These are phyloP conservation scores for Drosophila meridionalis DNA, from an alignment of 2,888 invertebrate species.

Conservation along the genomic window DNA sequence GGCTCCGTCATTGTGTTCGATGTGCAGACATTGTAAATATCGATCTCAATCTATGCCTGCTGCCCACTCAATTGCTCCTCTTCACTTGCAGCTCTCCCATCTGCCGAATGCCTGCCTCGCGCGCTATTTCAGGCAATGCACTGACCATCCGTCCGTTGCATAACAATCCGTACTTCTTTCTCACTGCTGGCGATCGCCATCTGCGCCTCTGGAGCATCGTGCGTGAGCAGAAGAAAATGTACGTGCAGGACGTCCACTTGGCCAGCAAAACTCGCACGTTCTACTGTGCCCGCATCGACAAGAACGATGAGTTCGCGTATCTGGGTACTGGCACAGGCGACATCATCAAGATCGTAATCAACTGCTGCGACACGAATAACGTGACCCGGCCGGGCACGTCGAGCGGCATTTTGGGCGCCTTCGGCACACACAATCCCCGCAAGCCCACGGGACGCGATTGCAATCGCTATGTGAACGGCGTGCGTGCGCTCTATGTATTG, in stretches of 20 bases:
- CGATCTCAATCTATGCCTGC: neutral
- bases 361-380: slow-evolving; percentile 84
- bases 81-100: slow-evolving; percentile 86
- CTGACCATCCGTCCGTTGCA: slow-evolving; percentile 86
- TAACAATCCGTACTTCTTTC: slow-evolving; percentile 88
- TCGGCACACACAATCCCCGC: slow-evolving; percentile 84
- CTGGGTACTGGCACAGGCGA: slow-evolving; percentile 94
- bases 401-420: slow-evolving; percentile 86
- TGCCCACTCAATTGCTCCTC: neutral
- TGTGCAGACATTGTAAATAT: slow-evolving; percentile 86
- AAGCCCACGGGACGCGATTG: slow-evolving; percentile 84
- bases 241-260: slow-evolving; percentile 90
- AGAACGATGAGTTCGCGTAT: slow-evolving; percentile 90
- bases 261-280: slow-evolving; percentile 92
- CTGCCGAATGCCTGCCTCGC: slow-evolving; percentile 87
- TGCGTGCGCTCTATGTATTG: slow-evolving; percentile 88
- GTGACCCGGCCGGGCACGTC: slow-evolving; percentile 64
- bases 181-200: slow-evolving; percentile 91
- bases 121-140: slow-evolving; percentile 90
- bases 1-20: slow-evolving; percentile 95
- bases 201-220: slow-evolving; percentile 91
- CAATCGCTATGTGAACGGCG: slow-evolving; percentile 85
- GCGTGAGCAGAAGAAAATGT: slow-evolving; percentile 89
- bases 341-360: slow-evolving; percentile 84
- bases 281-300: slow-evolving; percentile 90